Conservation (phyloP, 2,113 vertebrate genomes). For the Pseudolaguvia tuberculata region DNA sequence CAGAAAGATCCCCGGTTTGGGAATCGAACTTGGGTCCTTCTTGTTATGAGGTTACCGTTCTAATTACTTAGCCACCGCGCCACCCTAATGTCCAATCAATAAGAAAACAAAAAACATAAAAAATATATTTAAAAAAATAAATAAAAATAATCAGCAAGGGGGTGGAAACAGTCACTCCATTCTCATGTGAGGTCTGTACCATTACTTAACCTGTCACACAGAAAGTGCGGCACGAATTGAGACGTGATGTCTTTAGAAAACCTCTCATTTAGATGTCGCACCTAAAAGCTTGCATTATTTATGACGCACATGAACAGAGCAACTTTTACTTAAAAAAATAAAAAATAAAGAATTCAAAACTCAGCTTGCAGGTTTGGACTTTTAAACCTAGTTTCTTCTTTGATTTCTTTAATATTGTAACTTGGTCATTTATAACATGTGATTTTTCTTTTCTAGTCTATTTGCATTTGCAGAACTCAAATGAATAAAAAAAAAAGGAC, state of each 20-base stretch:
- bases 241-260: background rate
- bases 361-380: background rate
- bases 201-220: background rate
- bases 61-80: too few species aligned
- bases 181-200: background rate
- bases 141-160: background rate
- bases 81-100: too few species aligned
- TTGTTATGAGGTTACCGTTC: too few species aligned
- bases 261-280: background rate
- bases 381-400: background rate
- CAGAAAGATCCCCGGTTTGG: too few species aligned
- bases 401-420: background rate
- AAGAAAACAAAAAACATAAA: too few species aligned
- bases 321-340: background rate
- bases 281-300: constrained; percentile 15
- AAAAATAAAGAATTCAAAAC: background rate
- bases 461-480: background rate
- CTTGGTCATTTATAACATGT: background rate
- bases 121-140: too few species aligned
- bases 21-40: too few species aligned
- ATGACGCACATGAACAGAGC: constrained; percentile 5
- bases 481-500: background rate
- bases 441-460: too few species aligned
- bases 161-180: background rate
- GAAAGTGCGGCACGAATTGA: background rate